A percentile compares a stretch with the other conserved stretches of the same genome.
Conservation (phyloP, 1,140 invertebrate genomes). For the Diabrotica virgifera region DNA sequence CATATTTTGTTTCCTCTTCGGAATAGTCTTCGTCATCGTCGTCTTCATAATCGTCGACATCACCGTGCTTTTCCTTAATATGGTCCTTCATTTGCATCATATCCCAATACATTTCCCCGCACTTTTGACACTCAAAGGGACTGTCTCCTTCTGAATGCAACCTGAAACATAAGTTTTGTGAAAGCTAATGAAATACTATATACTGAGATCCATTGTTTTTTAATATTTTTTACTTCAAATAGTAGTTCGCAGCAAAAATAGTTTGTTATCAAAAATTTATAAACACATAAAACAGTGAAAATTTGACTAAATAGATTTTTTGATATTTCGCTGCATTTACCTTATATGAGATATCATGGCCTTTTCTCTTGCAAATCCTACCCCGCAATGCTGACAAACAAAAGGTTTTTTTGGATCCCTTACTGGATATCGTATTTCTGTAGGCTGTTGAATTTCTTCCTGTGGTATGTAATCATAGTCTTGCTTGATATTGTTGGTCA, state of each 20-base stretch:
- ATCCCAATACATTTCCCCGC: conserved; percentile 78
- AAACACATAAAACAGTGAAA: too few relatives aligned
- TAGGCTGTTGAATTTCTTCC: conserved; percentile 34
- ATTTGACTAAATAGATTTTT: too few relatives aligned
- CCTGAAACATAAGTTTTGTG: conserved; percentile 52
- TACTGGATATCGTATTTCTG: conserved; percentile 56
- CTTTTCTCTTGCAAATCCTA: conserved; percentile 76
- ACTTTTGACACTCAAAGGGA: conserved; percentile 71
- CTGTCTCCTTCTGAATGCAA: conserved; percentile 58
- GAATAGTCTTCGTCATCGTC: conserved; percentile 53
- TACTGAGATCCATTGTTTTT: too few relatives aligned
- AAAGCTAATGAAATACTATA: too few relatives aligned
- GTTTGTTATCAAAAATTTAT: too few relatives aligned
- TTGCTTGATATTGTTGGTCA: conserved; percentile 45
- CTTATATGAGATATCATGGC: conserved; percentile 69
- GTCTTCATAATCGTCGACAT: conserved; percentile 48
- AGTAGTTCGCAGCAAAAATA: too few relatives aligned
- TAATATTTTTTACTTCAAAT: too few relatives aligned
- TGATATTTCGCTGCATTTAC: conserved; percentile 22
- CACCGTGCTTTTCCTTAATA: conserved; percentile 51
- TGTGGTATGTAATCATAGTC: conserved; percentile 20
- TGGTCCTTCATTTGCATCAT: conserved; percentile 64
- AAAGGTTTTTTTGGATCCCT: conserved; percentile 73
- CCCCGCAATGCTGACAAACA: conserved; percentile 75
- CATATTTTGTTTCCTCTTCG: conserved; percentile 63